phyloP scores from a whole-genome alignment of 2,888 invertebrate species.

The Gastracanthus pulcherrimus region DNA sequence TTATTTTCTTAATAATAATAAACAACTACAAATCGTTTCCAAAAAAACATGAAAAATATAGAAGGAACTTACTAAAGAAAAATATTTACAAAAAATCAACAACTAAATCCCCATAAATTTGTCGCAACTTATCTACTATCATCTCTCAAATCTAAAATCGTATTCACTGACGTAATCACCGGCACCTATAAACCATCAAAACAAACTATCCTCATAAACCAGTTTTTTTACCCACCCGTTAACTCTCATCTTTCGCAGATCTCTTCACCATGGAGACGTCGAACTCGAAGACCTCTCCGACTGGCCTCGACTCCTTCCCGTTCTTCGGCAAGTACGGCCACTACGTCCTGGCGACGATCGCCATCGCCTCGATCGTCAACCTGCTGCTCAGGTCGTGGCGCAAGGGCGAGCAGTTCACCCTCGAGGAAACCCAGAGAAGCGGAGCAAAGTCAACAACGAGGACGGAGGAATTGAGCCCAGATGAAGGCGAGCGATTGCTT shows the following conservation, averaged over 20 bases:
- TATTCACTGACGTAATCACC: too few species aligned
- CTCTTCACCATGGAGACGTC: background rate
- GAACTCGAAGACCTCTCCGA: background rate
- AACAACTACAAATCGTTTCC: too few species aligned
- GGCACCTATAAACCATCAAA: too few species aligned
- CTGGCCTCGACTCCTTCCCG: slow-evolving; percentile 4
- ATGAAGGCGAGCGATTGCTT: slow-evolving; percentile 15
- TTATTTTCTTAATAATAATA: too few species aligned
- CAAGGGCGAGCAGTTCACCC: background rate
- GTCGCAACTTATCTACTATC: too few species aligned
- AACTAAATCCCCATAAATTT: too few species aligned
- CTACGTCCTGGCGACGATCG: slow-evolving; percentile 3
- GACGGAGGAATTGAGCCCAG: slow-evolving; percentile 9
- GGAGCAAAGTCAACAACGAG: background rate
- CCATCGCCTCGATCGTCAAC: slow-evolving; percentile 11
- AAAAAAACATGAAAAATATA: too few species aligned
- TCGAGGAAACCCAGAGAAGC: background rate
- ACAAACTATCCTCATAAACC: too few species aligned
- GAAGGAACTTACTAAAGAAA: too few species aligned
- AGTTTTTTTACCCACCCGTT: background rate
- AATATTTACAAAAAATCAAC: too few species aligned
- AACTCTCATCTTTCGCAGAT: background rate
- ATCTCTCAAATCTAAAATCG: too few species aligned
- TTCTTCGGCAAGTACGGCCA: slow-evolving; percentile 48
- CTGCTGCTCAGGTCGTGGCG: slow-evolving; percentile 17